Evolutionary conservation across 2,888 invertebrate genomes (phyloP), one percentile per base, ranked within the genome.

Genomic region (Bibio marci): DNA sequence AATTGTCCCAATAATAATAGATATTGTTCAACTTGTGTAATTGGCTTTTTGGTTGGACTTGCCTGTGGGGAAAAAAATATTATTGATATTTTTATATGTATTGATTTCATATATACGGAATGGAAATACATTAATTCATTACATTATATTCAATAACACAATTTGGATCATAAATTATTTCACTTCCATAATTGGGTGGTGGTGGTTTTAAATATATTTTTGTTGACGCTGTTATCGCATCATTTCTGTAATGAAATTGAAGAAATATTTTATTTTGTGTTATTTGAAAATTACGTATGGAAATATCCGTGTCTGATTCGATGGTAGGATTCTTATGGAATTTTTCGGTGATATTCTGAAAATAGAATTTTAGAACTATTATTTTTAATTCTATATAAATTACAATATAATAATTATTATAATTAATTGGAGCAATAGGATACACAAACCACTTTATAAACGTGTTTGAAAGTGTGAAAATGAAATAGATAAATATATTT

Each of bases 131-230:
- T n/a, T n/a, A n/a, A n/a, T n/a, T n/a, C n/a, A 25, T 32, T 17
- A 22, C 25, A 28, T 15, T 15, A 13, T 41, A 26, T 34, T 18
- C 27, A 11, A 17, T 4, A 32, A 11, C 6, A 4, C 13, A 15
- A 34, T 35, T 6, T 37, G 5, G 3, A 10, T 15, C 22, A 26
- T n/a, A 28, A 30, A 65, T 54, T 10, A 80, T 63, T 47, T 71
- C 70, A 5, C 77, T 73, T 0, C 77, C 80, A 48, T 77, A 73
- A 50, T 83, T 80, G 1, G 76, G 71, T 39, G 73, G 57, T 5
- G 75, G 70, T 0, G 83, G 81, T 50, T 80, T 82, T 3, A 66
- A 61, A 47, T 75, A 83, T 37, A 62, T 66, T 30, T 78, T 66
- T 0, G 70, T 76, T 11, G 56, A 53, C 3, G 62, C 54, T 1